Base-by-base conservation (phyloP, 1,140 invertebrate species). In the Lethrus apterus region DNA sequence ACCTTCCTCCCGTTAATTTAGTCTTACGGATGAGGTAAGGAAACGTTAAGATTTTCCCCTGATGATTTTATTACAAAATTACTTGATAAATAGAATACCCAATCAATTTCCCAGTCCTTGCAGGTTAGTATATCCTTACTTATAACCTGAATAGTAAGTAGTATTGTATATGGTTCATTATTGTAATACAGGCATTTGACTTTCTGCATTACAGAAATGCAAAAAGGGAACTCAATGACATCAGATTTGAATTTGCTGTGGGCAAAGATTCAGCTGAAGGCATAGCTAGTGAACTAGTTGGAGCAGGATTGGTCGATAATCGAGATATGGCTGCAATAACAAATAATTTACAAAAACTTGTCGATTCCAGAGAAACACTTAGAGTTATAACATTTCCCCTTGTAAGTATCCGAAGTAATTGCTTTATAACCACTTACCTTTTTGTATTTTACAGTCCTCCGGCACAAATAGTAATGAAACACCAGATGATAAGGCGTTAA, bases 181-280 rank as follows among this genome's bases (percentile, higher is more conserved):
- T 10, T 48, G 43, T 3, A 33, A 10, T 7, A 21, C 8, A 13
- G 9, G 9, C 14, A 32, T 40, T 48, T 23, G n/a, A 43, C 7
- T 29, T 26, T 50, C 51, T 55, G 51, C 50, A 59, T 67, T 75
- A 48, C 55, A 85, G 89, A 54, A 98, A 98, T 71, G 76, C 85
- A 30, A 85, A 83, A 55, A 74, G 86, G 45, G 94, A 98, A 70
- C 68, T 98, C 24, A 98, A 98, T 68, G 95, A 99, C 64, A 99
- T 98, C 53, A 80, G 93, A 56, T 98, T 98, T 68, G 93, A 98
- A 66, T 99, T 91, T 68, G 82, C 86, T 2, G 80, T 86, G 9
- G 89, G 89, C 2, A 83, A 89, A 69, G 94, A 98, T 67, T 89
- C 89, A 0, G 82, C 93, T 0, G 90, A 96, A 68, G 93, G 93